Evolutionary conservation across 2,797 vertebrate species (phyloP).

Genomic region (Gila robusta): DNA sequence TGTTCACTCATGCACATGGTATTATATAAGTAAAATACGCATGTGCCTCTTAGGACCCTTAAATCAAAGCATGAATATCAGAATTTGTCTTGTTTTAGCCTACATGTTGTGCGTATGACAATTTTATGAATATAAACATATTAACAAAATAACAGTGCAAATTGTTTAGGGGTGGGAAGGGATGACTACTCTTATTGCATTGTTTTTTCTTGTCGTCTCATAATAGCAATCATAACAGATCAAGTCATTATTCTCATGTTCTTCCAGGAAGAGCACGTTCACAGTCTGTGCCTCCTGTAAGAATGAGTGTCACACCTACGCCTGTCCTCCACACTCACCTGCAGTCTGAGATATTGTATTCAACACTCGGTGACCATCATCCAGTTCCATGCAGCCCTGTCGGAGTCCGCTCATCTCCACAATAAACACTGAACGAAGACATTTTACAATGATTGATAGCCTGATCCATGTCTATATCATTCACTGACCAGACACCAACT

Average conservation of each 20-base stretch:
- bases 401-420: neutral
- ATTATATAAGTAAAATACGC: neutral
- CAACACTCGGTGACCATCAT: constrained; percentile 21
- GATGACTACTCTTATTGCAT: neutral
- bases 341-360: neutral
- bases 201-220: neutral
- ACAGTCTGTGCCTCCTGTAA: neutral
- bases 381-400: constrained; percentile 26
- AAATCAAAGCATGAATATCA: neutral
- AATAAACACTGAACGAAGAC: neutral
- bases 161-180: neutral
- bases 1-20: neutral
- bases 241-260: neutral
- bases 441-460: neutral
- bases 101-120: neutral
- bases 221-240: neutral
- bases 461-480: neutral
- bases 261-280: constrained; percentile 10
- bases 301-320: neutral
- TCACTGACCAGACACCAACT: neutral
- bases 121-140: neutral
- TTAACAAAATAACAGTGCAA: neutral
- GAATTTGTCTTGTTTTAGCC: neutral
- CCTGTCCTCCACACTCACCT: neutral
- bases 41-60: neutral